Evolutionary conservation across 2,888 invertebrate species (phyloP).

Genomic region (Drosophila leonis): DNA sequence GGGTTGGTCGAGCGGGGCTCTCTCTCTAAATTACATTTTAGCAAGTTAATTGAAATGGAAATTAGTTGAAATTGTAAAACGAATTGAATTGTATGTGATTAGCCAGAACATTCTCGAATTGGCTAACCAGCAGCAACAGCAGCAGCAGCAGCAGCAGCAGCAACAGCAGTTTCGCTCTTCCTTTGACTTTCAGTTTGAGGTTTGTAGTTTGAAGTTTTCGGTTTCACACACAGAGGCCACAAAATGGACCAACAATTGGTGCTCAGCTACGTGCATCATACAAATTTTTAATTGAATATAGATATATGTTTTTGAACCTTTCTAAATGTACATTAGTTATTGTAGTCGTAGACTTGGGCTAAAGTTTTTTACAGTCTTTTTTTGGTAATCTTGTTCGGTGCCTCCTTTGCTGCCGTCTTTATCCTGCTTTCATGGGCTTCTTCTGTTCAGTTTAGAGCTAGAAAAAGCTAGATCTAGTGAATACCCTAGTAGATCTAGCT

Average conservation of each 20-base stretch:
- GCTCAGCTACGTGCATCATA: background rate
- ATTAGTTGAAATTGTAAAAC: constrained; percentile 85
- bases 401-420: no score
- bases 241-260: background rate
- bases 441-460: no score
- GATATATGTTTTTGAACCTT: no score
- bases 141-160: constrained; percentile 31
- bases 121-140: constrained; percentile 64
- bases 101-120: constrained; percentile 81
- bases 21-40: constrained; percentile 84
- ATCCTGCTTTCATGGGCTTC: no score
- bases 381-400: no score
- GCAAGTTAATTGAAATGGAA: constrained; percentile 85
- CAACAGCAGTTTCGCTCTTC: background rate
- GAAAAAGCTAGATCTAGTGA: no score
- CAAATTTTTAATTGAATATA: background rate
- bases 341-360: no score
- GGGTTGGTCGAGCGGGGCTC: constrained; percentile 24
- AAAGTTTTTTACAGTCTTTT: no score
- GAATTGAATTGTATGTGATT: constrained; percentile 85
- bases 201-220: constrained; percentile 11
- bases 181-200: constrained; percentile 19
- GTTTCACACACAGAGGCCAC: background rate
- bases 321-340: no score
- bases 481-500: no score